Evolutionary conservation across 2,797 vertebrate species (phyloP), one percentile per base, ranked within the genome.

Genomic region (Enteromius argenteus): DNA sequence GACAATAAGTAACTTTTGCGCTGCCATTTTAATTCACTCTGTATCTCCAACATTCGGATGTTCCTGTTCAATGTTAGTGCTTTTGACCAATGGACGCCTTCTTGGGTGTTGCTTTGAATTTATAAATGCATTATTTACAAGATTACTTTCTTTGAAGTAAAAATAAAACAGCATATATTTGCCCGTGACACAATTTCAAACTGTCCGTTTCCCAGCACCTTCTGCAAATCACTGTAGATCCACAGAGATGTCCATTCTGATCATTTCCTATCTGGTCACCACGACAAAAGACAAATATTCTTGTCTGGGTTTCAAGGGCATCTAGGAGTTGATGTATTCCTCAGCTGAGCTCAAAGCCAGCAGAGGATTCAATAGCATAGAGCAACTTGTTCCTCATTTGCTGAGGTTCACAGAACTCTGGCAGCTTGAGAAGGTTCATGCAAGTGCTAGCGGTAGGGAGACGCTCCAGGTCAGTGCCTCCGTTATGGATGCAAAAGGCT

Each of bases 361-460:
- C 97, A 0, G 98, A 97, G 56, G 98, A 99, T 94, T 99, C 98
- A 51, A 99, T 96, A 91, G 98, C 98, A 8, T 99, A 99, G 32
- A 99, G 95, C 58, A 99, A 96, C 89, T 99, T 99, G 94, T 96
- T 97, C 78, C 96, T 97, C 97, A 99, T 97, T 84, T 97, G 95
- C 10, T 96, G 93, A 89, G 97, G 94, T 0, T 99, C 98, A 14
- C 95, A 97, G 92, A 99, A 99, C 91, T 99, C 98, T 0, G 98
- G 98, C 56, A 99, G 97, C 92, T 99, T 99, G 84, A 99, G 96
- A 88, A 99, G 96, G 94, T 99, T 99, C 98, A 99, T 99, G 95
- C 98, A 99, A 91, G 98, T 99, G 93, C 98, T 99, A 94, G 98
- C 98, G 1, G 98, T 99, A 87, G 98, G 98, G 0, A 99, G 93